phyloP scores from a whole-genome alignment of 2,888 invertebrate genomes.

The Mythimna loreyi region DNA sequence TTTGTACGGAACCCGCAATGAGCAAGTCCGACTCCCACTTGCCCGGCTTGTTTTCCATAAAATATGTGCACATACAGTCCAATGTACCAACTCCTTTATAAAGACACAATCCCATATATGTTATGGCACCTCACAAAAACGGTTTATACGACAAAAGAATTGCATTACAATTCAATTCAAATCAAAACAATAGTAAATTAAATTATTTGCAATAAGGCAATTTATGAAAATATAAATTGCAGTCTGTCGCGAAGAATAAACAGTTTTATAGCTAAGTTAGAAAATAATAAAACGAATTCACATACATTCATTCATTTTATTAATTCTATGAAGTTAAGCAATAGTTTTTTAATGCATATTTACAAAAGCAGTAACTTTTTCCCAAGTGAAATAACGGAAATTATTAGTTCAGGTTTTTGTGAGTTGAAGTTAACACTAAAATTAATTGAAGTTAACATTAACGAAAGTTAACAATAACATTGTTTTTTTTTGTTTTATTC shows the following conservation, averaged over 20 bases:
- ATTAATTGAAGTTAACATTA: too few species aligned
- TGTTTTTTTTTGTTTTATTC: too few species aligned
- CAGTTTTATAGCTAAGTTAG: background rate
- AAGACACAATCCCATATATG: background rate
- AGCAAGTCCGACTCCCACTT: too few species aligned
- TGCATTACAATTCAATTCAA: slow-evolving; percentile 27
- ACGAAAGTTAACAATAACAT: background rate
- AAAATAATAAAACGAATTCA: background rate
- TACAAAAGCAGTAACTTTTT: slow-evolving; percentile 2
- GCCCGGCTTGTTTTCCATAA: background rate
- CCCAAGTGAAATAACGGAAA: background rate
- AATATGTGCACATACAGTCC: slow-evolving; percentile 9
- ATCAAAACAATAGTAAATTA: slow-evolving; percentile 24
- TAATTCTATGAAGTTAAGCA: background rate
- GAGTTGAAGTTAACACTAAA: too few species aligned
- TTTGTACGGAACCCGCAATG: too few species aligned
- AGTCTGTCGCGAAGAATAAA: background rate
- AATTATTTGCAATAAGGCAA: slow-evolving; percentile 4
- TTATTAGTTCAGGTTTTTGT: background rate
- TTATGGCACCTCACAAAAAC: background rate
- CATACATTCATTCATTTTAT: too few species aligned
- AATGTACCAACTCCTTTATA: background rate
- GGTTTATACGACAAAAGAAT: slow-evolving; percentile 21
- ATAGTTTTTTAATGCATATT: slow-evolving; percentile 5
- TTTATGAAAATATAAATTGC: background rate